These are phyloP conservation scores for Prorops nasuta DNA, from an alignment of 1,140 invertebrate genomes.

Conservation along the genomic window DNA sequence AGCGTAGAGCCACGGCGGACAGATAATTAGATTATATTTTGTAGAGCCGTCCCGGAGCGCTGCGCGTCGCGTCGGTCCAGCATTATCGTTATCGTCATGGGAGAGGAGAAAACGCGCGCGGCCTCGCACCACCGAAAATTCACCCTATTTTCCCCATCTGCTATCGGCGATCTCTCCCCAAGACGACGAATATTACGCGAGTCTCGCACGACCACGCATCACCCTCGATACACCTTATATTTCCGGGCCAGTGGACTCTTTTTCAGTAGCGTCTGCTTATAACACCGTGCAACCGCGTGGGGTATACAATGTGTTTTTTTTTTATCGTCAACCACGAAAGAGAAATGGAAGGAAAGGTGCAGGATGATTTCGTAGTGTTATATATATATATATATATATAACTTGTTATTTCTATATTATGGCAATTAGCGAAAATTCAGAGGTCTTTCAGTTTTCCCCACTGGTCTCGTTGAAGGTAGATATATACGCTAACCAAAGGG, in stretches of 20 bases:
- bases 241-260: not conserved
- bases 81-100: slow-evolving; percentile 32
- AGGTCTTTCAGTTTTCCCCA: no score
- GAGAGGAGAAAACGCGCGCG: slow-evolving; percentile 25
- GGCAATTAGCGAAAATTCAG: no score
- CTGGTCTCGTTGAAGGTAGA: no score
- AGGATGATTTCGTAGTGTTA: no score
- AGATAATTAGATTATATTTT: slow-evolving; percentile 33
- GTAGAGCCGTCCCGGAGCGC: slow-evolving; percentile 5
- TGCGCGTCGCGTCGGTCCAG: not conserved
- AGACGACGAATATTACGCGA: not conserved
- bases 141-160: slow-evolving; percentile 22
- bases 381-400: no score
- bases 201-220: not conserved
- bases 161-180: not conserved
- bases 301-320: no score
- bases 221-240: not conserved
- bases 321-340: no score
- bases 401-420: no score
- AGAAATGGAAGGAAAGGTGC: no score
- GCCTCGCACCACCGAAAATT: slow-evolving; percentile 12
- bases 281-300: no score
- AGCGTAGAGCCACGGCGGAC: slow-evolving; percentile 13
- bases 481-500: no score
- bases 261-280: no score